Evolutionary conservation across 1,140 invertebrate genomes (phyloP), one percentile per base, ranked within the genome.

Genomic region (Cydia pomonella): DNA sequence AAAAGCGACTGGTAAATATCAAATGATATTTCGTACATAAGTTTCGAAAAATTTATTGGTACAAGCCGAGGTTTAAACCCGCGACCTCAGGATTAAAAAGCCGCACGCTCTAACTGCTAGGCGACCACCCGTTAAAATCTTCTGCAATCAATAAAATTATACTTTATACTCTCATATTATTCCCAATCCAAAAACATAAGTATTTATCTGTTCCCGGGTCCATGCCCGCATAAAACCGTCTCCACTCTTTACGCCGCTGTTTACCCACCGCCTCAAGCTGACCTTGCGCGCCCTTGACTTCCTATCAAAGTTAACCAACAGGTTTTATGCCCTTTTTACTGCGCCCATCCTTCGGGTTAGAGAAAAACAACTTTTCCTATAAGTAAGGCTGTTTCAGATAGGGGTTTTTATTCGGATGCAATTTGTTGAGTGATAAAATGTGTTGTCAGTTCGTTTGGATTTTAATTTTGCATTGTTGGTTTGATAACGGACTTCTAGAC

Each of bases 221-320:
- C 18, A 7, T 18, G 16, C 16, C 21, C 18, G 23, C 53, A 59
- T 59, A 59, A 59, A 59, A 21, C 53, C 50, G 21, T 66, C 29
- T 41, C 33, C 41, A 38, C 29, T 38, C 64, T 66, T 38, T 13
- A 33, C 13, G 62, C n/a, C 29, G 29, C 9, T 69, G 64, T 69
- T 69, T 69, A 69, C 33, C 13, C 13, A n/a, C 63, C 9, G 18
- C 53, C 18, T 0, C 53, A 3, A 23, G 10, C 66, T 50, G 73
- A 85, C 80, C 81, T 84, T 85, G 79, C 9, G 21, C 62, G 82
- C 53, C 84, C 84, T 85, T 85, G 82, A 79, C 80, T 75, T 41
- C 41, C 9, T 44, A 41, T 66, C 75, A 63, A 62, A 18, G 72
- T 74, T n/a, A 66, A 38, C 81, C 77, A 79, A 82, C 79, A 80